These are phyloP conservation scores for Dromius quadrimaculatus DNA, from an alignment of 2,888 invertebrate genomes.

Conservation along the genomic window DNA sequence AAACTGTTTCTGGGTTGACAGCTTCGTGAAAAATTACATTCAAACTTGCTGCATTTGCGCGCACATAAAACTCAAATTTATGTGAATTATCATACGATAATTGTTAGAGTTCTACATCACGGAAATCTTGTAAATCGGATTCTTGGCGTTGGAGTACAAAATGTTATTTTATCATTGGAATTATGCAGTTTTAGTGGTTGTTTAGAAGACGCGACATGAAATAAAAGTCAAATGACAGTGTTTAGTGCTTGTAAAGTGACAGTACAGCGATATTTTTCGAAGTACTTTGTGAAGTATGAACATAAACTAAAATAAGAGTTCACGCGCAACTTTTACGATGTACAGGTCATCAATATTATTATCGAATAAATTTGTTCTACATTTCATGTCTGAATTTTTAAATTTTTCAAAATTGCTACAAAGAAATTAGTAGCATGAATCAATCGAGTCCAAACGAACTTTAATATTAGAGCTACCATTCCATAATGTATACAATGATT, in stretches of 20 bases:
- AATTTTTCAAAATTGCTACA: too few species aligned
- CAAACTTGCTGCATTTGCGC: not conserved
- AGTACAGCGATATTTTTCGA: slow-evolving; percentile 31
- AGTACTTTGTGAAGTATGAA: slow-evolving; percentile 25
- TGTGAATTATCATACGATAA: slow-evolving; percentile 1
- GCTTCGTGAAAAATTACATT: slow-evolving; percentile 7
- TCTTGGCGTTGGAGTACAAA: slow-evolving; percentile 4
- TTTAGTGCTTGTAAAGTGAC: slow-evolving; percentile 51
- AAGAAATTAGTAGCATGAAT: too few species aligned
- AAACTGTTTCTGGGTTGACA: not conserved
- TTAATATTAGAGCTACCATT: too few species aligned
- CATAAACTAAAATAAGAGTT: too few species aligned
- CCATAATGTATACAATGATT: too few species aligned
- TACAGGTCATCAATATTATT: too few species aligned
- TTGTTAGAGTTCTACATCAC: not conserved
- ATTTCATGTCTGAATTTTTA: too few species aligned
- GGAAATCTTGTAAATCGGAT: not conserved
- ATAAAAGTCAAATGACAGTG: slow-evolving; percentile 49
- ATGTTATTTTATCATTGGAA: slow-evolving; percentile 44
- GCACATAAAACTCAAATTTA: not conserved
- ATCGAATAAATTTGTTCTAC: too few species aligned
- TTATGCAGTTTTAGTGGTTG: slow-evolving; percentile 47
- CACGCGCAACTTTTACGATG: too few species aligned
- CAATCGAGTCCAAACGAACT: too few species aligned
- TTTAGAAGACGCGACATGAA: slow-evolving; percentile 41